A percentile compares a stretch with the other conserved stretches of the same genome.
These are phyloP conservation scores for Dreissena rostriformis DNA, from an alignment of 1,140 invertebrate genomes.

Conservation along the genomic window DNA sequence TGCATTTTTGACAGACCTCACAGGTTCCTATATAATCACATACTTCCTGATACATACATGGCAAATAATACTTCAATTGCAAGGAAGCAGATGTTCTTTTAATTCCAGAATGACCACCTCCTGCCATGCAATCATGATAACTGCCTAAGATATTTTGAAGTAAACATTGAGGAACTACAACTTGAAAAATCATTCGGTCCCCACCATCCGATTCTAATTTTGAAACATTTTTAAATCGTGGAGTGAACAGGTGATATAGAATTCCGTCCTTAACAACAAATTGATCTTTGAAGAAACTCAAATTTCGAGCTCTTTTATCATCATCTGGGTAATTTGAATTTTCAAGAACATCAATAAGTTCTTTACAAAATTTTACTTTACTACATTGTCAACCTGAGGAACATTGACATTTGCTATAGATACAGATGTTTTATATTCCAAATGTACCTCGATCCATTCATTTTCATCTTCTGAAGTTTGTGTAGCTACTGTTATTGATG, in stretches of 20 bases:
- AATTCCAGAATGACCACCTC: conserved; percentile 59
- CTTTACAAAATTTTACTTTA: conserved; percentile 54
- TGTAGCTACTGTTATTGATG: too few relatives aligned
- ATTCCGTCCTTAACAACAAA: conserved; percentile 57
- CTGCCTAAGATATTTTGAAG: conserved; percentile 42
- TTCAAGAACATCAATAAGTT: conserved; percentile 39
- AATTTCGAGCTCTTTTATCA: neutral
- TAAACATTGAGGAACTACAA: conserved; percentile 38
- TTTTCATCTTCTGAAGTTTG: too few relatives aligned
- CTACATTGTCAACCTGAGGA: too few relatives aligned
- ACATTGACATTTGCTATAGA: too few relatives aligned
- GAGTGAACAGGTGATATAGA: conserved; percentile 59
- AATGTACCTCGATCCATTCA: too few relatives aligned
- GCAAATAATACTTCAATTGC: conserved; percentile 62
- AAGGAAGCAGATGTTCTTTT: conserved; percentile 51
- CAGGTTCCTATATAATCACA: conserved; percentile 60
- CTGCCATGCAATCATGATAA: conserved; percentile 64
- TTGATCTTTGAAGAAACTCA: conserved; percentile 33
- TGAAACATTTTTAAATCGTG: conserved; percentile 13
- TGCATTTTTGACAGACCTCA: conserved; percentile 60
- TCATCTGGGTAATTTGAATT: conserved; percentile 32
- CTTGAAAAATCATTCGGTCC: conserved; percentile 36
- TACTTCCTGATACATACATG: conserved; percentile 58
- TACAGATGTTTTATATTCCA: too few relatives aligned
- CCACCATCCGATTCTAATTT: neutral